Conservation (phyloP, 1,140 invertebrate species). For the Dendrolimus punctatus region DNA sequence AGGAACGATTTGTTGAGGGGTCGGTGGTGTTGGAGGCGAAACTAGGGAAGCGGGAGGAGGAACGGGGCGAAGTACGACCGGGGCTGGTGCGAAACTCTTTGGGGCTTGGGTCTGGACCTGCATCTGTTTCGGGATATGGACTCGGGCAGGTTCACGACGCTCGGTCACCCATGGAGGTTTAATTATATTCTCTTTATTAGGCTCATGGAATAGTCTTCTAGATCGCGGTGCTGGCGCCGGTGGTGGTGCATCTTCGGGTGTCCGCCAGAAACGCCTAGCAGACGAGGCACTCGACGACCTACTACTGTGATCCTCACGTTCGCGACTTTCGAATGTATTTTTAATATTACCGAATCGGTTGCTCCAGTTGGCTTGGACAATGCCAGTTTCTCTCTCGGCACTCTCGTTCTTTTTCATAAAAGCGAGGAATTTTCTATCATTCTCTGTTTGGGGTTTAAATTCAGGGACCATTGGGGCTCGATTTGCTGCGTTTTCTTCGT, state of each 20-base stretch:
- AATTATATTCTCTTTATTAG: slow-evolving; percentile 26
- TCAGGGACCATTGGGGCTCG: slow-evolving; percentile 70
- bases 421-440: slow-evolving; percentile 87
- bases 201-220: slow-evolving; percentile 32
- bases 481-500: slow-evolving; percentile 37
- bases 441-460: slow-evolving; percentile 87
- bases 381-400: slow-evolving; percentile 33
- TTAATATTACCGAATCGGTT: slow-evolving; percentile 88
- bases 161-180: slow-evolving; percentile 57
- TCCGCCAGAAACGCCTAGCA: slow-evolving; percentile 73
- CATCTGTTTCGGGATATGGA: slow-evolving; percentile 25
- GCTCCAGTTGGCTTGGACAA: slow-evolving; percentile 77
- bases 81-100: slow-evolving; percentile 29
- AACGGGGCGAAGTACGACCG: slow-evolving; percentile 3
- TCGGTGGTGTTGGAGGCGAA: slow-evolving; percentile 17
- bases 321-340: slow-evolving; percentile 81
- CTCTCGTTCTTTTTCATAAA: slow-evolving; percentile 83
- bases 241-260: neutral
- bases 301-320: slow-evolving; percentile 34
- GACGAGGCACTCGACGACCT: slow-evolving; percentile 56
- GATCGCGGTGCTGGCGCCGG: slow-evolving; percentile 23
- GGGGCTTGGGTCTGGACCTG: slow-evolving; percentile 52
- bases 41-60: neutral
- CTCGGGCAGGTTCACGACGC: slow-evolving; percentile 30
- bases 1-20: slow-evolving; percentile 43